Evolutionary conservation across 37 sponge, comb jelly and placozoan genomes (phyloP), one percentile per base, ranked within the genome.

Genomic region (Eunapius fragilis): DNA sequence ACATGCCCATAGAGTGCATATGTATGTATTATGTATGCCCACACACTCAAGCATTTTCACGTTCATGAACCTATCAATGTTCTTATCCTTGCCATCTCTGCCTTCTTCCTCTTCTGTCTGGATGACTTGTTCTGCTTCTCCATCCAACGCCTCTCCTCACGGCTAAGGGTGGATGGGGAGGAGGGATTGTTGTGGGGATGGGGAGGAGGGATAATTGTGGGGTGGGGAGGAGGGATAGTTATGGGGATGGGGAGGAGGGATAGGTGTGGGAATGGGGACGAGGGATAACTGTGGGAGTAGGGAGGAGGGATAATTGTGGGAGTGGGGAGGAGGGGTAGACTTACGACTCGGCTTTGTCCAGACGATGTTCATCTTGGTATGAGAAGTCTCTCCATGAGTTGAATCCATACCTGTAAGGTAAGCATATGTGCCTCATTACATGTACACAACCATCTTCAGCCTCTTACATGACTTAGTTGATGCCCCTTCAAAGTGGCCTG

Each of bases 361-460:
- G 73, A 28, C 94, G 93, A 75, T 98, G 97, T 71, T 98, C 92
- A 79, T 98, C 99, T 2, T 92, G 83, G 68, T 95, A 98, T 0
- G 99, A 98, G 47, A 95, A 98, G 48, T 98, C 99, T 69, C 99
- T 87, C 99, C 99, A 98, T 25, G 96, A 93, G 25, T 93, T 87
- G 83, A 98, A 97, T n/a, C 85, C 76, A 69, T 96, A 98, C 94
- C 94, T 93, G 58, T 12, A 58, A 58, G 58, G 14, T 1, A 58
- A 58, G 14, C 10, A 12, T 25, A 22, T 25, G 3, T 48, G n/a
- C 69, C 35, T 34, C 48, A 13, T 3, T 22, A 3, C 80, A 79
- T 45, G 25, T 89, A n/a, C n/a, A n/a, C n/a, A n/a, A n/a, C n/a
- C n/a, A n/a, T n/a, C n/a, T n/a, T n/a, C n/a, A n/a, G n/a, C n/a